Percentiles rank a stretch among this genome's conserved stretches.
These are phyloP conservation scores for Trichogramma evanescens DNA, from an alignment of 2,888 invertebrate genomes.

Conservation along the genomic window DNA sequence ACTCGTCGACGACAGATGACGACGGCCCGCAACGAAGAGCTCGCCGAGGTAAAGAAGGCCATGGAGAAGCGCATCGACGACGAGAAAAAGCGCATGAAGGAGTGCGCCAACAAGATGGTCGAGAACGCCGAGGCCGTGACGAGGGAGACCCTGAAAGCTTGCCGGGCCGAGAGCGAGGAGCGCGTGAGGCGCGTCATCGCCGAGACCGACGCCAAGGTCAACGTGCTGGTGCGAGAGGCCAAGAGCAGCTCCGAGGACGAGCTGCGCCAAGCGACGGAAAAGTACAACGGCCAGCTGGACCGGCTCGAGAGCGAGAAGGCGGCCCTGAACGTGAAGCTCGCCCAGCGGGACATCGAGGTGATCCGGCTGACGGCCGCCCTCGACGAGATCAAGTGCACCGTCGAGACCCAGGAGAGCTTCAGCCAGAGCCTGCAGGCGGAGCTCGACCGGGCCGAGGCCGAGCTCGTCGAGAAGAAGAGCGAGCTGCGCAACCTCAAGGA, in stretches of 20 bases:
- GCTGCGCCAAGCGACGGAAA: conserved; percentile 32
- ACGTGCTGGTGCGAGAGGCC: conserved; percentile 32
- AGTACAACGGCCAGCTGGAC: conserved; percentile 29
- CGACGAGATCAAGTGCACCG: conserved; percentile 36
- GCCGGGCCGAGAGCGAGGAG: conserved; percentile 37
- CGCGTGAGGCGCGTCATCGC: conserved; percentile 35
- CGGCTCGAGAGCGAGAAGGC: conserved; percentile 33
- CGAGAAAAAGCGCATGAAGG: conserved; percentile 32
- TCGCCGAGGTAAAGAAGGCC: conserved; percentile 29
- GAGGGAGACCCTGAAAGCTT: conserved; percentile 35
- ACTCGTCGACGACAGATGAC: conserved; percentile 25
- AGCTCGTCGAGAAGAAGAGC: conserved; percentile 39
- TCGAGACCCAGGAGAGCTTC: conserved; percentile 43
- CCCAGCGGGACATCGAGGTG: conserved; percentile 35
- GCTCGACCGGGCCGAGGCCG: conserved; percentile 40
- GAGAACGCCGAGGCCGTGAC: conserved; percentile 37
- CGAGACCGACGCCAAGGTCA: conserved; percentile 40
- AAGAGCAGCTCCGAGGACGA: conserved; percentile 33
- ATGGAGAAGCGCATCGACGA: conserved; percentile 32
- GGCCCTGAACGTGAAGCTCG: conserved; percentile 31
- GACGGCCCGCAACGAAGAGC: conserved; percentile 30
- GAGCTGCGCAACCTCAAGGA: conserved; percentile 39
- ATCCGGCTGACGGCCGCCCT: conserved; percentile 29
- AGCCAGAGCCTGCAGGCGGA: conserved; percentile 43
- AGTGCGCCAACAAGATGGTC: conserved; percentile 34